Percentiles rank a stretch among this genome's conserved stretches.
Evolutionary conservation across 1,140 invertebrate species (phyloP).

Genomic region (Drosophila ohnishii): DNA sequence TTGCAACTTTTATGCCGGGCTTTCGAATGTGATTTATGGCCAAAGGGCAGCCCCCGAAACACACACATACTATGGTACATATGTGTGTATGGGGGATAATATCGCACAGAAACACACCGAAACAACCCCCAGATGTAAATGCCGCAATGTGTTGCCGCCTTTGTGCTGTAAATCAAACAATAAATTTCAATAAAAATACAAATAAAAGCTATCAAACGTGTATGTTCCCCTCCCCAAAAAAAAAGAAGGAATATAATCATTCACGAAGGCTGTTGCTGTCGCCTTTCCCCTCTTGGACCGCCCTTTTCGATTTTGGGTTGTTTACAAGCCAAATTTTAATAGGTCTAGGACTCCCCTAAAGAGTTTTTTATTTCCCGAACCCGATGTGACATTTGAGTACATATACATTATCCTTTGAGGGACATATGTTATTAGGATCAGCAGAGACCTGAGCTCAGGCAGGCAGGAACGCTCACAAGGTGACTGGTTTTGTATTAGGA

Average conservation of each 20-base stretch:
- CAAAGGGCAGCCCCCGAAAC: conserved; percentile 18
- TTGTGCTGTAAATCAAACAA: conserved; percentile 62
- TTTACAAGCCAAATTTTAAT: conserved; percentile 42
- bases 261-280: conserved; percentile 8
- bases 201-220: conserved; percentile 62
- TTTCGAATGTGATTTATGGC: conserved; percentile 64
- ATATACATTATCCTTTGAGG: not conserved
- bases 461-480: no score
- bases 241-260: conserved; percentile 14
- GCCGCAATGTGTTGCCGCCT: conserved; percentile 13
- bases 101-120: conserved; percentile 13
- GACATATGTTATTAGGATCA: not conserved
- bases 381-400: not conserved
- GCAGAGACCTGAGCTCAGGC: not conserved
- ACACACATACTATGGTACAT: not conserved
- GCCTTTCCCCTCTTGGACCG: not conserved
- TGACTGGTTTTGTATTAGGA: no score
- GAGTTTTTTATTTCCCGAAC: not conserved
- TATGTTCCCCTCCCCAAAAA: conserved; percentile 27
- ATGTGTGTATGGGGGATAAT: not conserved
- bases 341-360: conserved; percentile 8
- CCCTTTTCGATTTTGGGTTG: conserved; percentile 5
- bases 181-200: conserved; percentile 73
- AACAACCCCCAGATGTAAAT: conserved; percentile 39
- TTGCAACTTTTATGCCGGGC: conserved; percentile 64